phyloP scores from a whole-genome alignment of 2,113 vertebrate species.

The cattle (Bos taurus) region ARS-UCD2.0 NC_037328.1:82281501-82282000 shows the following conservation, averaged over 20 bases:
- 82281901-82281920: background rate
- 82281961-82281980: background rate
- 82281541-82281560: background rate
- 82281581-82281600: background rate
- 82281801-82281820: background rate
- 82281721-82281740: background rate
- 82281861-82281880: background rate
- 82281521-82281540: background rate
- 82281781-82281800: background rate
- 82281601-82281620: background rate
- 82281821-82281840: background rate
- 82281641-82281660: background rate
- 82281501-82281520: slow-evolving; percentile 4
- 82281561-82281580: background rate
- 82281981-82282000: background rate
- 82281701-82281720: background rate
- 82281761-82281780: background rate
- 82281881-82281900: background rate
- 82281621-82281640: background rate
- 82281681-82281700: background rate
- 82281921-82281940: background rate
- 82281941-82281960: background rate
- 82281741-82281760: background rate
- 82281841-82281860: background rate
- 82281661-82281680: background rate